Conservation (phyloP, 2,888 invertebrate genomes). For the Eubasilissa splendida region DNA sequence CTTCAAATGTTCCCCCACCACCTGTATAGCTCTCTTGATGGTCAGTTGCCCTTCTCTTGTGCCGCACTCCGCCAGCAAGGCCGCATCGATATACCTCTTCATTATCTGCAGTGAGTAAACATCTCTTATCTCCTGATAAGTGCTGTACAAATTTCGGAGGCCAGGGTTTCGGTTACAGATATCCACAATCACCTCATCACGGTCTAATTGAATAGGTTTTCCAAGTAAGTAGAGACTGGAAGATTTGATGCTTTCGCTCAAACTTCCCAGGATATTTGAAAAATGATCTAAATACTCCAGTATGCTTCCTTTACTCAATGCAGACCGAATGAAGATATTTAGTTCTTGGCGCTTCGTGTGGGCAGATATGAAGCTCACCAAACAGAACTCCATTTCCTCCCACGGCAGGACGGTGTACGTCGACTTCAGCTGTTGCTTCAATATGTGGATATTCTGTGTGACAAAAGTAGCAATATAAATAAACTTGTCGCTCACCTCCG, state of each 20-base stretch:
- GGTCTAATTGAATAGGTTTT: neutral
- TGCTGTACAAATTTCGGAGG: neutral
- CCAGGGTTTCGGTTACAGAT: neutral
- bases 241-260: neutral
- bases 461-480: slow-evolving; percentile 56
- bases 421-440: slow-evolving; percentile 58
- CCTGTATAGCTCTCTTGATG: neutral
- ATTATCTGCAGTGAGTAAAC: neutral
- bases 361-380: slow-evolving; percentile 57
- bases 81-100: neutral
- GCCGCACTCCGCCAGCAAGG: slow-evolving; percentile 1
- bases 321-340: neutral
- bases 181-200: neutral
- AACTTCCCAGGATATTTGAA: neutral
- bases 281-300: slow-evolving; percentile 11
- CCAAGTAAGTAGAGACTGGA: neutral
- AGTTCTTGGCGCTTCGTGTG: slow-evolving; percentile 4
- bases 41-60: neutral
- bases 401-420: slow-evolving; percentile 59
- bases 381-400: slow-evolving; percentile 60
- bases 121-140: neutral
- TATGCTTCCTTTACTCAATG: neutral
- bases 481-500: slow-evolving; percentile 55
- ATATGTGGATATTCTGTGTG: slow-evolving; percentile 57
- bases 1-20: slow-evolving; percentile 17